Percentiles rank a stretch among this genome's conserved stretches.
Evolutionary conservation across 2,797 vertebrate genomes (phyloP).

Genomic region (Chloroceryle inda): DNA sequence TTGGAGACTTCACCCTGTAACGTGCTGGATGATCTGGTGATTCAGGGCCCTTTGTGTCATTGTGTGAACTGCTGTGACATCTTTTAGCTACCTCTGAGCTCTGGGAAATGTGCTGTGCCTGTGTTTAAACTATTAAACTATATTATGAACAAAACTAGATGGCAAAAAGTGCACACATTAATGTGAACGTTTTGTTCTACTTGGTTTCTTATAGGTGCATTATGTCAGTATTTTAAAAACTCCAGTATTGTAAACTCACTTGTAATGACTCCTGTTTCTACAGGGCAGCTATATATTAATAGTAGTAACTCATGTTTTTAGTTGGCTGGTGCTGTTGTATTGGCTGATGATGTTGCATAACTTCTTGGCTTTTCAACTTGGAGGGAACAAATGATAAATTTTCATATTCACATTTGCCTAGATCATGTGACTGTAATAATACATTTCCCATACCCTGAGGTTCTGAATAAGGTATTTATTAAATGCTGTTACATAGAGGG

Average conservation of each 20-base stretch:
- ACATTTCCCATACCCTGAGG: neutral
- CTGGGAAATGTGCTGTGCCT: neutral
- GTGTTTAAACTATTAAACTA: neutral
- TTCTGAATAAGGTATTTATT: neutral
- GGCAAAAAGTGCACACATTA: rapidly evolving
- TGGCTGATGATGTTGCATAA: neutral
- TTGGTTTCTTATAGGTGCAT: neutral
- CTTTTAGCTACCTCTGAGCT: neutral
- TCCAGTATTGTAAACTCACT: neutral
- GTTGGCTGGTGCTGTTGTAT: neutral
- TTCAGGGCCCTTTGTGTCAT: neutral
- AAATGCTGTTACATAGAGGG: neutral
- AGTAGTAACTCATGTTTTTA: neutral
- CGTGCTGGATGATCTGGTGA: neutral
- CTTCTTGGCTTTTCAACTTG: neutral
- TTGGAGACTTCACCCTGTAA: neutral
- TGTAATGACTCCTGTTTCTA: neutral
- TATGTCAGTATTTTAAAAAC: neutral
- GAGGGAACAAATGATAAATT: neutral
- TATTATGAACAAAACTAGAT: too few relatives aligned
- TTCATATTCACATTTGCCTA: neutral
- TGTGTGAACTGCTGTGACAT: neutral
- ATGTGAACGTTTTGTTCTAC: neutral
- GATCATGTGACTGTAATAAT: neutral
- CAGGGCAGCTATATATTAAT: neutral